Base-by-base conservation (phyloP, 2,888 invertebrate genomes). In the Mantis religiosa region DNA sequence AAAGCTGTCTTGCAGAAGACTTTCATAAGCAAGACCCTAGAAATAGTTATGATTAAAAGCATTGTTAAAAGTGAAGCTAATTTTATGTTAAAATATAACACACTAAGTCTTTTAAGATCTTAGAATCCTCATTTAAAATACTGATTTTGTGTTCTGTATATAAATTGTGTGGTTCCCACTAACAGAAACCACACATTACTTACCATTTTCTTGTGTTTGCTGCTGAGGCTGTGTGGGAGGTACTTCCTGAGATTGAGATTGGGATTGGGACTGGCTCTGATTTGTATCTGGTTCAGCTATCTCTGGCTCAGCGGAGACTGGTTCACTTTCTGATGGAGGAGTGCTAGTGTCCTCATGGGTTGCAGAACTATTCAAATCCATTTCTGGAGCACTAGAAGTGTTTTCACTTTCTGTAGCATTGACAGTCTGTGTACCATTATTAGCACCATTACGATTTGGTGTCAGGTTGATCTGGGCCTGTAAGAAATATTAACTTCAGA, bases 391-490 rank as follows among this genome's bases (percentile, higher is more conserved):
- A 47, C 85, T 15, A 41, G 54, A 27, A 41, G 41, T 41, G 25
- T 20, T 71, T 25, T 71, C 54, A 71, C 25, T 71, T 71, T 71
- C 54, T 71, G 54, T 14, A 54, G 41, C 85, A 47, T 41, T 85
- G 27, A 28, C 34, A 15, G 85, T 85, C 28, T 85, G 47, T 47
- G 85, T 85, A 28, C 89, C 89, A 71, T 71, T 71, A 71, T 71
- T 71, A 71, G 54, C 54, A 71, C 54, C 54, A 71, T 2, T 71
- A 27, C 89, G 89, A 30, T 89, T 89, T 28, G 89, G 28, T 84
- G 87, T 30, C 81, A 89, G 71, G 84, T 87, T 89, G 81, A 89
- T 87, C 87, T 89, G 89, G 1, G 89, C 89, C 89, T 89, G 30
- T 14, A 30, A 28, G 27, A 15, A 28, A 15, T 6, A 27, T 15